phyloP scores from a whole-genome alignment of 1,140 invertebrate genomes.

The Hylaeus anthracinus region DNA sequence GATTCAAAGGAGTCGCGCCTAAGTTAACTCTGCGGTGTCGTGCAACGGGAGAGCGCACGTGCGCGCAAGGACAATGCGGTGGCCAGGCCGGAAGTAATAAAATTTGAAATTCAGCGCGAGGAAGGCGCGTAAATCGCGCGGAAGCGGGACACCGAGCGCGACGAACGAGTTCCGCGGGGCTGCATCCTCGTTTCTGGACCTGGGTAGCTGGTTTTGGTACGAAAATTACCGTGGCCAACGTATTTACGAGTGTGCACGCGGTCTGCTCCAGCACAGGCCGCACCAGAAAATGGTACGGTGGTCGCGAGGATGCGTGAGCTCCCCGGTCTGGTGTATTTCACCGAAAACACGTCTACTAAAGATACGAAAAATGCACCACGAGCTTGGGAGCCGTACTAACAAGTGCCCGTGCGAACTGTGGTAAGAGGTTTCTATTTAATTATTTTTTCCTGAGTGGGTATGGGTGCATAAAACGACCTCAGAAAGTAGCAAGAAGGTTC shows the following conservation, averaged over 20 bases:
- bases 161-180: conserved; percentile 32
- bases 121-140: conserved; percentile 68
- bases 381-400: too few species aligned
- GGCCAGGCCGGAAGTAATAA: conserved; percentile 64
- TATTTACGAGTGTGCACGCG: conserved; percentile 34
- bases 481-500: too few species aligned
- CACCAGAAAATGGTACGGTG: not conserved
- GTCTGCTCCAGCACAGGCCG: not conserved
- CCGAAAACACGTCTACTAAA: too few species aligned
- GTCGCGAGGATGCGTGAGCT: conserved; percentile 39
- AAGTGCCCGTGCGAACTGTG: too few species aligned
- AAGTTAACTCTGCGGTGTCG: not conserved
- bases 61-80: conserved; percentile 29
- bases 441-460: too few species aligned
- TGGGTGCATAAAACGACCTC: too few species aligned
- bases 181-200: conserved; percentile 26
- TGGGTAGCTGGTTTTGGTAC: conserved; percentile 36
- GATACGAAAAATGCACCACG: too few species aligned
- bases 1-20: not conserved
- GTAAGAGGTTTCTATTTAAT: too few species aligned
- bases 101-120: conserved; percentile 72
- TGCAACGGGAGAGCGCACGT: not conserved
- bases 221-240: conserved; percentile 48
- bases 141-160: conserved; percentile 52
- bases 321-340: too few species aligned